phyloP scores from a whole-genome alignment of 2,888 invertebrate species.

The Drosophila suboccidentalis region DNA sequence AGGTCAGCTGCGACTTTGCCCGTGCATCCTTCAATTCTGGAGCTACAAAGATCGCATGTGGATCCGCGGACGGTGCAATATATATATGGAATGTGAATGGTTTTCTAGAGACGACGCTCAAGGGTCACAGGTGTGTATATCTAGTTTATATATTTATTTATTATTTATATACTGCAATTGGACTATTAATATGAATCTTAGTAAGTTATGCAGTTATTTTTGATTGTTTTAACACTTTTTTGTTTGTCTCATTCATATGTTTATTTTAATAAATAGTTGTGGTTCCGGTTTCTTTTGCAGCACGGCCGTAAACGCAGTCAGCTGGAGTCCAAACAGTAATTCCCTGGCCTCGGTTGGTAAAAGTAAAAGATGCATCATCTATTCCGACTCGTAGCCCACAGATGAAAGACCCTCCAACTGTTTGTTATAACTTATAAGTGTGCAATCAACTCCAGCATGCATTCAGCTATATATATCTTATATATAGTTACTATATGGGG shows the following conservation, averaged over 20 bases:
- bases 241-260: background rate
- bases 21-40: slow-evolving; percentile 97
- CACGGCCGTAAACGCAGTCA: slow-evolving; percentile 93
- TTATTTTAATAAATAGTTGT: slow-evolving; percentile 58
- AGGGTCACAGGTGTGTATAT: slow-evolving; percentile 90
- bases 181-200: slow-evolving; percentile 30
- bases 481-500: slow-evolving; percentile 10
- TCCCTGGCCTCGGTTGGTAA: slow-evolving; percentile 94
- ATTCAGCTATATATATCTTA: slow-evolving; percentile 6
- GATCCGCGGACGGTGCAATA: slow-evolving; percentile 95
- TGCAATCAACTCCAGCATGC: slow-evolving; percentile 26
- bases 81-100: slow-evolving; percentile 95
- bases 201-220: no score
- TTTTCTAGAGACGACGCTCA: slow-evolving; percentile 91
- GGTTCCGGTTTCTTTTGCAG: slow-evolving; percentile 87
- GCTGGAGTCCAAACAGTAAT: slow-evolving; percentile 94
- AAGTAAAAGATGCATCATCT: slow-evolving; percentile 92
- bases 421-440: slow-evolving; percentile 26
- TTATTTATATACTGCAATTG: background rate
- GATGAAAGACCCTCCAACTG: slow-evolving; percentile 2
- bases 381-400: slow-evolving; percentile 88
- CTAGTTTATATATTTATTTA: background rate
- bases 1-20: slow-evolving; percentile 97
- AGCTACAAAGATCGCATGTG: slow-evolving; percentile 95
- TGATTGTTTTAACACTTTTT: no score